phyloP scores from a whole-genome alignment of 2,113 vertebrate species.

The Lasiurus cinereus region DNA sequence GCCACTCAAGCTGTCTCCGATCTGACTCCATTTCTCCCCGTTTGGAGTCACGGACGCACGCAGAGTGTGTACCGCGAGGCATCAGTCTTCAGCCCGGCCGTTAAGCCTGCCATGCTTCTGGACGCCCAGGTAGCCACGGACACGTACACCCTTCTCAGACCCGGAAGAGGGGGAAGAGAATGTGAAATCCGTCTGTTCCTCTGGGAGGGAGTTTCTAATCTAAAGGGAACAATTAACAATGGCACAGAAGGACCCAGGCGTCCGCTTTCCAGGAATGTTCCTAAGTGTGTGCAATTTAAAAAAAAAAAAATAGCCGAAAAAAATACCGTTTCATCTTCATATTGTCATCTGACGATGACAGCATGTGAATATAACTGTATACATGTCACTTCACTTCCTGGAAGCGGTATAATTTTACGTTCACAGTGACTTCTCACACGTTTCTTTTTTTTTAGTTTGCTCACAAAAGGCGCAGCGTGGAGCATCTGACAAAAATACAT shows the following conservation, averaged over 20 bases:
- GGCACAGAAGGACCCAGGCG: neutral
- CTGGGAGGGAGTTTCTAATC: constrained; percentile 47
- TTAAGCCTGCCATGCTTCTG: constrained; percentile 79
- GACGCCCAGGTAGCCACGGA: constrained; percentile 21
- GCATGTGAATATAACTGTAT: neutral
- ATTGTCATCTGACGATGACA: neutral
- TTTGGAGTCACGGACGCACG: constrained; percentile 93
- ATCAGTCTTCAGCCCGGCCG: constrained; percentile 77
- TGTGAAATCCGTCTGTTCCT: constrained; percentile 40
- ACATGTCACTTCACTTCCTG: neutral
- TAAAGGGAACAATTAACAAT: constrained; percentile 42
- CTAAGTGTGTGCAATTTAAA: neutral
- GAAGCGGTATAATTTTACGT: constrained; percentile 34
- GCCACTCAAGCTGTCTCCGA: constrained; percentile 94
- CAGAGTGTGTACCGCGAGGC: constrained; percentile 89
- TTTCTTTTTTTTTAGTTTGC: neutral
- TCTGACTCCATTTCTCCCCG: constrained; percentile 77
- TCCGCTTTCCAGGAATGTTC: constrained; percentile 60
- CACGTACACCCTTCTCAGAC: constrained; percentile 46
- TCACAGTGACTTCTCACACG: neutral
- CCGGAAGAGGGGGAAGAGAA: constrained; percentile 46
- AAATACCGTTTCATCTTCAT: neutral
- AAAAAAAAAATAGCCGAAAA: constrained; percentile 61
- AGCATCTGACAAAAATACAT: neutral
- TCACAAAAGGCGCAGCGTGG: neutral